These are phyloP conservation scores for Drosophila greeni DNA, from an alignment of 2,888 invertebrate genomes.

Conservation along the genomic window DNA sequence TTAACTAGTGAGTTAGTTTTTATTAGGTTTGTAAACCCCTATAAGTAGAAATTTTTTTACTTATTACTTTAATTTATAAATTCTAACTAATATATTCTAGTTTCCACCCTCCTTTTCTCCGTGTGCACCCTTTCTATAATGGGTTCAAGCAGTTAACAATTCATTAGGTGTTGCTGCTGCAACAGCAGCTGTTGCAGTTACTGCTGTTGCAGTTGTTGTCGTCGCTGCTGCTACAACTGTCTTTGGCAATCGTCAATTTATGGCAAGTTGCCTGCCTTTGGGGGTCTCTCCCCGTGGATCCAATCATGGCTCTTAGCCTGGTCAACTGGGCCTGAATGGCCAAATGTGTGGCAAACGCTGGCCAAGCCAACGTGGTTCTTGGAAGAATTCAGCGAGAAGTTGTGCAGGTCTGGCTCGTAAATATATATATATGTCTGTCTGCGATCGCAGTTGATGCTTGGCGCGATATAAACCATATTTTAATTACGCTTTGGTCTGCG, in stretches of 20 bases:
- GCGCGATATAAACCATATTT: constrained; percentile 40
- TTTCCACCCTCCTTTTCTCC: not conserved
- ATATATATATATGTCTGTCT: constrained; percentile 1
- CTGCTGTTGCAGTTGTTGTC: constrained; percentile 31
- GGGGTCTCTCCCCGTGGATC: constrained; percentile 20
- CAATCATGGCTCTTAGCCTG: constrained; percentile 36
- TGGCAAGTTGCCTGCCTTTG: constrained; percentile 58
- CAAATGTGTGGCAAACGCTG: constrained; percentile 50
- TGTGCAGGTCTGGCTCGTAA: constrained; percentile 9
- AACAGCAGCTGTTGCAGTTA: constrained; percentile 42
- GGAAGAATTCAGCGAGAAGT: constrained; percentile 57
- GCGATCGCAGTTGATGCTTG: constrained; percentile 14
- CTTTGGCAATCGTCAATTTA: constrained; percentile 58
- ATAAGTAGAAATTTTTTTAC: too few relatives aligned
- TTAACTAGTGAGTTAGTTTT: too few relatives aligned
- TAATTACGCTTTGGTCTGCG: constrained; percentile 41
- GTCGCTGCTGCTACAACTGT: constrained; percentile 27
- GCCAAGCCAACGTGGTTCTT: constrained; percentile 50
- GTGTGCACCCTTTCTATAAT: constrained; percentile 3
- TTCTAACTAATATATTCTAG: too few relatives aligned
- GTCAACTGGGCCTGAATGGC: constrained; percentile 50
- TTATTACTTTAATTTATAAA: too few relatives aligned
- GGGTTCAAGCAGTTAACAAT: constrained; percentile 71
- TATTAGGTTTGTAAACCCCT: too few relatives aligned
- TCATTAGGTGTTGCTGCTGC: constrained; percentile 70